These are phyloP conservation scores for Limnephilus rhombicus DNA, from an alignment of 2,888 invertebrate genomes.

Conservation along the genomic window DNA sequence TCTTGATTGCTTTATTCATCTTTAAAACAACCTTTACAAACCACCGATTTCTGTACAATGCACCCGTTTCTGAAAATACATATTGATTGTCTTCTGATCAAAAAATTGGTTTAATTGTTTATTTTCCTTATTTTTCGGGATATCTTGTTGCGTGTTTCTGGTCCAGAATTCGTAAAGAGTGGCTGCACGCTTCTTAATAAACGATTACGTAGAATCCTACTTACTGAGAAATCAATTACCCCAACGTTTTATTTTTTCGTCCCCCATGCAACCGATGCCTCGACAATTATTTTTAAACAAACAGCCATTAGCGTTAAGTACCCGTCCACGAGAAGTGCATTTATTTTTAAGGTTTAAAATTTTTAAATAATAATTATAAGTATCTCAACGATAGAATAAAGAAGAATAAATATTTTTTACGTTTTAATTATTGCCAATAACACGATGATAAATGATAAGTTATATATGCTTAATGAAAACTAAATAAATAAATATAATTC, in stretches of 20 bases:
- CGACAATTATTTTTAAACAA: constrained; percentile 1
- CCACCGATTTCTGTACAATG: background rate
- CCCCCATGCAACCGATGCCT: background rate
- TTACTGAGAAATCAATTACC: constrained; percentile 40
- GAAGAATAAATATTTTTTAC: background rate
- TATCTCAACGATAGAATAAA: background rate
- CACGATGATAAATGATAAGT: background rate
- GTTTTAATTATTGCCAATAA: background rate
- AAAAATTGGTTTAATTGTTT: background rate
- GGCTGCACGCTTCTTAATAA: background rate
- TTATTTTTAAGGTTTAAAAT: background rate
- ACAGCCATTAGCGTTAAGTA: background rate
- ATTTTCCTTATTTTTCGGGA: background rate
- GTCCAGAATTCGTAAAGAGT: background rate
- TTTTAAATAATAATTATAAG: background rate
- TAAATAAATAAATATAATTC: background rate
- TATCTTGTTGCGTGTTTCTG: constrained; percentile 25
- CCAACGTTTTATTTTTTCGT: background rate
- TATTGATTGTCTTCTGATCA: no score
- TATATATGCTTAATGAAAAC: background rate
- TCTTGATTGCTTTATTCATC: background rate
- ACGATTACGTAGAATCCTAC: constrained; percentile 14
- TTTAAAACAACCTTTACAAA: background rate
- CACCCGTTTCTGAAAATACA: background rate
- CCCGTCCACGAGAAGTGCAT: background rate